Evolutionary conservation across 1,140 invertebrate genomes (phyloP).

Genomic region (Pentalonia nigronervosa): DNA sequence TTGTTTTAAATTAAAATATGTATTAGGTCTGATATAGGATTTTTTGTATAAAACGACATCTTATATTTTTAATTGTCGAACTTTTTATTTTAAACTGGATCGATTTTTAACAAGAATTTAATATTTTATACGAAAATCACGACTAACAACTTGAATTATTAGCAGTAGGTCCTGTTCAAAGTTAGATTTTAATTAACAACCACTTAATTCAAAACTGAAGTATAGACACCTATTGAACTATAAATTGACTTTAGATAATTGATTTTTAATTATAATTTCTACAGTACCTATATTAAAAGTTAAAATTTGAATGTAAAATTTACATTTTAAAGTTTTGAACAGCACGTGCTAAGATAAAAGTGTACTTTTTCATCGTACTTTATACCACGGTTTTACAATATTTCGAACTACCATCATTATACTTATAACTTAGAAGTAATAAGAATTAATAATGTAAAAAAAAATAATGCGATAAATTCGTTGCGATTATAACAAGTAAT

Average conservation of each 20-base stretch:
- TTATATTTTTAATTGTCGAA: not conserved
- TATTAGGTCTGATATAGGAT: too few relatives aligned
- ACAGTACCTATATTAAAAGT: not conserved
- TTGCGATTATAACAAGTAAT: not conserved
- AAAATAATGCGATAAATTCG: not conserved
- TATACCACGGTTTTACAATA: not conserved
- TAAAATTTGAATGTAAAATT: not conserved
- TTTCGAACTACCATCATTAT: not conserved
- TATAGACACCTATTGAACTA: not conserved
- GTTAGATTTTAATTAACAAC: not conserved
- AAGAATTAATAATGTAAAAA: not conserved
- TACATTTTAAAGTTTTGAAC: not conserved
- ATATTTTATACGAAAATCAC: not conserved
- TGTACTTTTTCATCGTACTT: not conserved
- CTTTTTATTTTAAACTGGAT: not conserved
- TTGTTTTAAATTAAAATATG: too few relatives aligned
- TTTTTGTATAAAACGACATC: not conserved
- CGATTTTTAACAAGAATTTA: not conserved
- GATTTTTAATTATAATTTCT: not conserved
- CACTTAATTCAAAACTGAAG: not conserved
- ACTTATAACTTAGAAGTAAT: not conserved
- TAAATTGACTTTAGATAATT: not conserved
- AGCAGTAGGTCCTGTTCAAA: not conserved
- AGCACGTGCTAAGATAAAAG: not conserved
- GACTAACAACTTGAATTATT: not conserved